These are phyloP conservation scores for Euglossa dilemma DNA, from an alignment of 1,140 invertebrate species.

Conservation along the genomic window DNA sequence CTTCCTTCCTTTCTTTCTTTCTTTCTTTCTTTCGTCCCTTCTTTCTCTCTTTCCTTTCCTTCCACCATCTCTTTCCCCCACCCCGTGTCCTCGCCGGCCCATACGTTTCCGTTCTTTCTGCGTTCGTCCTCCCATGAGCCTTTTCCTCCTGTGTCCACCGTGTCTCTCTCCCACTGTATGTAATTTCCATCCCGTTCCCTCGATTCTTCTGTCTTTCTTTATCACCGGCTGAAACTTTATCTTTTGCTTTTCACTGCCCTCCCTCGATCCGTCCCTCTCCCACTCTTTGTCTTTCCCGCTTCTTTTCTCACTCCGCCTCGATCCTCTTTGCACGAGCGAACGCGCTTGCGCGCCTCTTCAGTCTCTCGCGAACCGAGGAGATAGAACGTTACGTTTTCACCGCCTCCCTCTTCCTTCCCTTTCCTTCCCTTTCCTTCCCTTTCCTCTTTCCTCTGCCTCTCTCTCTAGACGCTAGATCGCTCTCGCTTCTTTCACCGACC, in stretches of 20 bases:
- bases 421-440: neutral
- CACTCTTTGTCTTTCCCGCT: slow-evolving; percentile 46
- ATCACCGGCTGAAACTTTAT: slow-evolving; percentile 18
- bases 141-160: neutral
- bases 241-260: slow-evolving; percentile 29
- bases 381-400: slow-evolving; percentile 43
- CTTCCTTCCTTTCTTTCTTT: neutral
- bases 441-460: neutral
- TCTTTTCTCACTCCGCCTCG: slow-evolving; percentile 38
- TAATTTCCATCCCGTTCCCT: slow-evolving; percentile 46
- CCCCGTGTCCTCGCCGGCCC: neutral
- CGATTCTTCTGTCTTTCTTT: slow-evolving; percentile 31
- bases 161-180: neutral
- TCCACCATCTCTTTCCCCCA: neutral
- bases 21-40: neutral
- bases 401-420: neutral
- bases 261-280: slow-evolving; percentile 21
- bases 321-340: slow-evolving; percentile 12
- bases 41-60: neutral
- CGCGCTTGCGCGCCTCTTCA: slow-evolving; percentile 45
- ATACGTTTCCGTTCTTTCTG: slow-evolving; percentile 54
- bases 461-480: neutral
- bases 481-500: slow-evolving; percentile 27
- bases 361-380: slow-evolving; percentile 39
- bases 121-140: slow-evolving; percentile 44